Percentiles rank a stretch among this genome's conserved stretches.
Evolutionary conservation across 2,113 vertebrate genomes (phyloP).

Genomic region (Toxotes jaculatrix): DNA sequence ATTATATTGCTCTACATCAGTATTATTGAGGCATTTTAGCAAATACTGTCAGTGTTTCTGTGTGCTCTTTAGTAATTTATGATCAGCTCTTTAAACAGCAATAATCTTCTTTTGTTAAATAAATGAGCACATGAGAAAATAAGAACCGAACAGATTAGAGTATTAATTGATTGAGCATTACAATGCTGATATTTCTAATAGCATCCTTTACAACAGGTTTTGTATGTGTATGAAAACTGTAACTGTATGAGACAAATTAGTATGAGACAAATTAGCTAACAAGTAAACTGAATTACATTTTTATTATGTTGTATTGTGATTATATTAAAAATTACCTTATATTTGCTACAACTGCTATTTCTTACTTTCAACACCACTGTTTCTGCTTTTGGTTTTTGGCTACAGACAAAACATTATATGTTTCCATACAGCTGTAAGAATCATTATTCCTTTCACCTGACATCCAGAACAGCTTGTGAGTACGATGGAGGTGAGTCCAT

Average conservation of each 20-base stretch:
- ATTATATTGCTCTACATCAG: neutral
- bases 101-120: neutral
- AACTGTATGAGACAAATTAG: neutral
- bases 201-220: neutral
- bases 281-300: neutral
- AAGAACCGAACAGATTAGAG: neutral
- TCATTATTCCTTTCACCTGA: constrained; percentile 83
- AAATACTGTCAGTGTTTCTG: neutral
- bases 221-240: neutral
- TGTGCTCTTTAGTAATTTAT: neutral
- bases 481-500: constrained; percentile 94
- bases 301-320: neutral
- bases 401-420: neutral
- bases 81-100: neutral
- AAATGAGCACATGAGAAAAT: neutral
- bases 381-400: constrained; percentile 7
- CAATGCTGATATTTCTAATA: neutral
- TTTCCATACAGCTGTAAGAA: constrained; percentile 1
- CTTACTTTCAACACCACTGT: neutral
- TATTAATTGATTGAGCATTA: neutral
- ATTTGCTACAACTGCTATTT: neutral
- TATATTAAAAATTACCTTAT: neutral
- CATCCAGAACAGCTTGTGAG: constrained; percentile 93
- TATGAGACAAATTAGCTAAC: neutral
- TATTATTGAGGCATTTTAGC: neutral